Percentiles rank a stretch among this genome's conserved stretches.
Evolutionary conservation across 2,888 invertebrate genomes (phyloP).

Genomic region (Alcis repandata): DNA sequence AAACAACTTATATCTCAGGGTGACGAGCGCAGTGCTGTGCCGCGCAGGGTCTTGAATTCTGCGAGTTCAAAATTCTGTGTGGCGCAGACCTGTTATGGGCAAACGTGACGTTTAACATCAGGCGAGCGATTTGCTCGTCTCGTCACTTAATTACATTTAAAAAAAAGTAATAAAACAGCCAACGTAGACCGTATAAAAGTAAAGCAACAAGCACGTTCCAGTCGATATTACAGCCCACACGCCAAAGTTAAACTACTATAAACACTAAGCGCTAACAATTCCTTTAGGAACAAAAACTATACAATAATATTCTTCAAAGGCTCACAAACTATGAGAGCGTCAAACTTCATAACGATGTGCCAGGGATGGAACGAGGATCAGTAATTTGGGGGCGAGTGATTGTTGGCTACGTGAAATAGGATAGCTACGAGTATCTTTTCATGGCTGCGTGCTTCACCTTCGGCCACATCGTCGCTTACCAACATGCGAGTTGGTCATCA

Average conservation of each 20-base stretch:
- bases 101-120: too few species aligned
- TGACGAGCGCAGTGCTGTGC: too few species aligned
- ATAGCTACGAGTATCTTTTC: too few species aligned
- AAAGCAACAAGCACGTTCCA: conserved; percentile 24
- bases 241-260: conserved; percentile 47
- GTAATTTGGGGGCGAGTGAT: not conserved
- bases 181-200: conserved; percentile 17
- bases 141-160: too few species aligned
- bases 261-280: conserved; percentile 31
- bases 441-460: too few species aligned
- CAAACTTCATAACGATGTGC: conserved; percentile 75
- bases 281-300: conserved; percentile 53
- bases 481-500: too few species aligned
- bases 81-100: too few species aligned
- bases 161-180: not conserved
- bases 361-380: conserved; percentile 20
- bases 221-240: conserved; percentile 30
- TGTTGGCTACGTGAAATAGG: not conserved
- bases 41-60: too few species aligned
- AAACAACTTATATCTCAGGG: too few species aligned
- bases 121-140: too few species aligned
- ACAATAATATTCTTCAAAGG: conserved; percentile 73
- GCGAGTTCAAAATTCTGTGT: too few species aligned
- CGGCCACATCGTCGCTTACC: too few species aligned
- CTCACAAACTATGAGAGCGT: conserved; percentile 65